Base-by-base conservation (phyloP, 2,113 vertebrate genomes). In the Petromus typicus region DNA sequence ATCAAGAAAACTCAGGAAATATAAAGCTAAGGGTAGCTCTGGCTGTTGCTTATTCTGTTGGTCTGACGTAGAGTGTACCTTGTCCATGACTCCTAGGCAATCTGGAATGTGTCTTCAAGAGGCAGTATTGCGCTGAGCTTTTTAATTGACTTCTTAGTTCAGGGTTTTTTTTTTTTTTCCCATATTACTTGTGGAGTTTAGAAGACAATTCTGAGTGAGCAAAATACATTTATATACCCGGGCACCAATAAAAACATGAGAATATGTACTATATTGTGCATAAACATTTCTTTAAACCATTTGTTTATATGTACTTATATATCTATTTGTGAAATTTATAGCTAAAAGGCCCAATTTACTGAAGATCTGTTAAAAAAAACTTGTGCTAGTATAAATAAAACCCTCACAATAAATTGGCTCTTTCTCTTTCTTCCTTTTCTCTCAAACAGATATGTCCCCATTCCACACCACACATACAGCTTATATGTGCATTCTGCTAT, bases 1-100 rank as follows among this genome's bases (percentile, higher is more conserved):
- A 97, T 27, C 64, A 96, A 92, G 81, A 89, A 94, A 97, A 96
- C 34, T 18, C 88, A 96, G 71, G 43, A 94, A 75, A 48, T 43
- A 83, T 61, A 86, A 96, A 54, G 32, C 61, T 40, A 78, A 86
- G 73, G 43, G 61, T 30, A n/a, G 3, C 5, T 1, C 20, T 34
- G 0, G 61, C 67, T 40, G 59, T 86, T 27, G 5, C 82, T 82
- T 37, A 18, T 0, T 2, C 8, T 79, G 9, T 32, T 67, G 69
- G 7, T 67, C 45, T 51, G 83, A 85, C 25, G 57, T 51, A 18
- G 5, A 73, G 30, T 67, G 51, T 27, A n/a, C 48, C 43, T 32
- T n/a, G 45, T 59, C 63, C 7, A 4, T 66, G 64, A 94, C 12
- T 78, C 73, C 83, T 11, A 73, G 79, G 17, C 27, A 85, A 85